Conservation (phyloP, 2,888 invertebrate species). For the Drosophila falleni region DNA sequence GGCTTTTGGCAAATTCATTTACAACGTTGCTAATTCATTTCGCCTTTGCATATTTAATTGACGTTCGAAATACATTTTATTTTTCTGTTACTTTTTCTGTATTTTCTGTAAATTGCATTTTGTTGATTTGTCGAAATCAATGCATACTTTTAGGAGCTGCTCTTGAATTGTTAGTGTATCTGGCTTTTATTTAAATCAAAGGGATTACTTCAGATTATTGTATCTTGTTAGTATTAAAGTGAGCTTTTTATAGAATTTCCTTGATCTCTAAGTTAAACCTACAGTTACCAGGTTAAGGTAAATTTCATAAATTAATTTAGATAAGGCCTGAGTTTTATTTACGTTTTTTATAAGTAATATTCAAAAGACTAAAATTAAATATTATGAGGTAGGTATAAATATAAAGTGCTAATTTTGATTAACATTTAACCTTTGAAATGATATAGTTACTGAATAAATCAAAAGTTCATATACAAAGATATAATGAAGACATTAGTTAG, state of each 20-base stretch:
- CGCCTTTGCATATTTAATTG: conserved; percentile 20
- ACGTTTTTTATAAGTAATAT: too few species aligned
- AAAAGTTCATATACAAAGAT: too few species aligned
- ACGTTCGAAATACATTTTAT: background rate
- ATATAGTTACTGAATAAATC: too few species aligned
- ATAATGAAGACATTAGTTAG: too few species aligned
- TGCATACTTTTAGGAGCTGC: conserved; percentile 55
- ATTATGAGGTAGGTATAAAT: too few species aligned
- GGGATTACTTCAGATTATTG: background rate
- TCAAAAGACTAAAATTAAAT: too few species aligned
- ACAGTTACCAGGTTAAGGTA: background rate
- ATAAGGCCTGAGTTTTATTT: background rate
- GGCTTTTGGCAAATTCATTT: conserved; percentile 48
- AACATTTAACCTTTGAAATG: too few species aligned
- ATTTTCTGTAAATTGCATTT: conserved; percentile 11
- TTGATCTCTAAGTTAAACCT: background rate
- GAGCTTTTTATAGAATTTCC: background rate
- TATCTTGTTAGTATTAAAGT: background rate
- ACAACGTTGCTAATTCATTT: conserved; percentile 50
- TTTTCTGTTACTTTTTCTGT: conserved; percentile 1
- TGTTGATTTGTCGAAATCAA: conserved; percentile 3
- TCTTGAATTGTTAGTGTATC: conserved; percentile 6
- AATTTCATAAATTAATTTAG: background rate
- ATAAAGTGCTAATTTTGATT: too few species aligned
- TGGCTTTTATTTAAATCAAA: background rate